A percentile compares a stretch with the other conserved stretches of the same genome.
Conservation (phyloP, 2,888 invertebrate genomes). For the Erebia palarica region DNA sequence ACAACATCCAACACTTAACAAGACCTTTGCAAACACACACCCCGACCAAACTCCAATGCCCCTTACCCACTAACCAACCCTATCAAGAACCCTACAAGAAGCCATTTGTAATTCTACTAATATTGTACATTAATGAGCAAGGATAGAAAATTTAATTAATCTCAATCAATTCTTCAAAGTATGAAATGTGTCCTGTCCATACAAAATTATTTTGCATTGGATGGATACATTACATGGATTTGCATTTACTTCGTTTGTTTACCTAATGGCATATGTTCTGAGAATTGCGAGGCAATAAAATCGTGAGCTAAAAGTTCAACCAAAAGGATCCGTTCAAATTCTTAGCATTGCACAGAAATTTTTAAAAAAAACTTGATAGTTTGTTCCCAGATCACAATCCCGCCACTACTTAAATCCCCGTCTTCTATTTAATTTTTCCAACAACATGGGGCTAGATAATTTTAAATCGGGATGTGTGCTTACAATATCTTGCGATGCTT, state of each 20-base stretch:
- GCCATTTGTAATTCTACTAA: too few relatives aligned
- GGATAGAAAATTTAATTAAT: too few relatives aligned
- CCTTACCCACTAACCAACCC: conserved; percentile 12
- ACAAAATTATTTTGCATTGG: too few relatives aligned
- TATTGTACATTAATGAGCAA: too few relatives aligned
- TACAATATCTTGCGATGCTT: conserved; percentile 63
- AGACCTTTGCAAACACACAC: conserved; percentile 48
- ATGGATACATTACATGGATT: too few relatives aligned
- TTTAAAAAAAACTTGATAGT: not conserved
- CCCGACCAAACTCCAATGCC: conserved; percentile 39
- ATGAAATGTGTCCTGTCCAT: too few relatives aligned
- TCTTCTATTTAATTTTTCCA: not conserved
- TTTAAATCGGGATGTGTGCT: conserved; percentile 54
- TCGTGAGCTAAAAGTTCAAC: not conserved
- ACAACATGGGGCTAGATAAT: conserved; percentile 22
- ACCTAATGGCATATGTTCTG: too few relatives aligned
- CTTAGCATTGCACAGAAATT: not conserved
- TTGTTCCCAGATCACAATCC: not conserved
- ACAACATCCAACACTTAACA: conserved; percentile 77
- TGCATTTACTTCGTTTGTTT: too few relatives aligned
- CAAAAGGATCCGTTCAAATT: not conserved
- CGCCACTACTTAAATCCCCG: not conserved
- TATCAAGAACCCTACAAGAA: not conserved
- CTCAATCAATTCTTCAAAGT: too few relatives aligned
- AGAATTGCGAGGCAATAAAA: too few relatives aligned